Evolutionary conservation across 2,113 vertebrate genomes (phyloP), one percentile per base, ranked within the genome.

Genomic region (Catharus bicknelli): DNA sequence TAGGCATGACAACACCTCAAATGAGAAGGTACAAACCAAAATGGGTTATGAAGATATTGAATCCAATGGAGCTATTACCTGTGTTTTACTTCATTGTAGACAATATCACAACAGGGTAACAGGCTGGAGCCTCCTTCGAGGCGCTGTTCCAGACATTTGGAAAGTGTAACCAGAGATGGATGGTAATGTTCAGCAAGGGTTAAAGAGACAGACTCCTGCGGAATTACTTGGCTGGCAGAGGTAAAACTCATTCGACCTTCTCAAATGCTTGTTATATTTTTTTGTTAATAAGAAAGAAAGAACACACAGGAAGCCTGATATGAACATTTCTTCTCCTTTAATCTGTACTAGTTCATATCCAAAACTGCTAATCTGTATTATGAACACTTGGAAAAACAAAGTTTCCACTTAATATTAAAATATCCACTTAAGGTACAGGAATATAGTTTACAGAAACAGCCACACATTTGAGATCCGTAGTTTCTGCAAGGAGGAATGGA

Each of bases 41-140:
- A 11, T 16, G 22, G 13, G 0, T 1, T 51, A 53, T 23, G 25
- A 55, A 78, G 27, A 29, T 40, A 3, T 58, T 72, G 58, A 75
- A 84, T 57, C 18, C 6, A 57, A 10, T 19, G 8, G 10, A 66
- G 19, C 3, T 16, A 7, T 61, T 51, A 13, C n/a, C 4, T 36
- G 4, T 0, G 0, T 61, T 64, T 88, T 61, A 36, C 7, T 66
- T 34, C 0, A 0, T 13, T 51, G n/a, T 17, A 72, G 61, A 57
- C 3, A 51, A 5, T 54, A 67, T 22, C 45, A 34, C 32, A 66
- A 25, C 12, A 58, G 11, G 72, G 36, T 22, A 50, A 16, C 4
- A 27, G 27, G 13, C 16, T 82, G n/a, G 9, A 72, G 7, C 5
- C 16, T 67, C 16, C 68, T 15, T 68, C 18, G 18, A 23, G n/a